Evolutionary conservation across 1,140 invertebrate genomes (phyloP), one percentile per base, ranked within the genome.

Genomic region (Diachasmimorpha longicaudata): DNA sequence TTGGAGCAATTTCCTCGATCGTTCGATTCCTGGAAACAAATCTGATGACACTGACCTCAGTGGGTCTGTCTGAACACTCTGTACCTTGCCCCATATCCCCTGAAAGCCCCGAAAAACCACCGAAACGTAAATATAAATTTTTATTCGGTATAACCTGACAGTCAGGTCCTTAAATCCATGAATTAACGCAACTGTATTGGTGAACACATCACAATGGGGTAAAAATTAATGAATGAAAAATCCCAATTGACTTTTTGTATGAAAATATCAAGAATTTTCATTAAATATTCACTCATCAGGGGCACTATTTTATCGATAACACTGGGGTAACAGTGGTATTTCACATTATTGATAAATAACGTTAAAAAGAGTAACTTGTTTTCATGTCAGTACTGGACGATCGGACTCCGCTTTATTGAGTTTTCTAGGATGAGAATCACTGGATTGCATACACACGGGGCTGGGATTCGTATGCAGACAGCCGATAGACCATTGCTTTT

Each of bases 11-110:
- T 79, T 89, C 87, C 70, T 89, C 88, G 25, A 89, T 87, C 9
- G 87, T 89, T 11, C 79, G 86, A 81, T 89, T 89, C 19, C 87
- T 83, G 0, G 88, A 88, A n/a, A 89, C 88, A 68, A 89, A 89
- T 81, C 85, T 83, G 48, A 89, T 89, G 52, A 89, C 88, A 78
- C 88, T 89, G 78, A 89, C 88, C 77, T 89, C 87, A 36, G 86
- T 84, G 4, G 87, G 86, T 69, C 87, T 82, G 68, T 89, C 86
- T 8, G 85, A 79, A 66, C 87, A 89, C 72, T 88, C 87, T 25
- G 88, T 89, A 69, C 88, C 87, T 68, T 89, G 88, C 46, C 87
- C 87, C 87, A 89, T 89, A n/a, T 0, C 48, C 19, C n/a, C 48
- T n/a, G 48, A n/a, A 14, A 16, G 21, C 9, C 9, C 14, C 10